Percentiles rank a stretch among this genome's conserved stretches.
phyloP scores from a whole-genome alignment of 2,888 invertebrate species.

The Latheticus oryzae region DNA sequence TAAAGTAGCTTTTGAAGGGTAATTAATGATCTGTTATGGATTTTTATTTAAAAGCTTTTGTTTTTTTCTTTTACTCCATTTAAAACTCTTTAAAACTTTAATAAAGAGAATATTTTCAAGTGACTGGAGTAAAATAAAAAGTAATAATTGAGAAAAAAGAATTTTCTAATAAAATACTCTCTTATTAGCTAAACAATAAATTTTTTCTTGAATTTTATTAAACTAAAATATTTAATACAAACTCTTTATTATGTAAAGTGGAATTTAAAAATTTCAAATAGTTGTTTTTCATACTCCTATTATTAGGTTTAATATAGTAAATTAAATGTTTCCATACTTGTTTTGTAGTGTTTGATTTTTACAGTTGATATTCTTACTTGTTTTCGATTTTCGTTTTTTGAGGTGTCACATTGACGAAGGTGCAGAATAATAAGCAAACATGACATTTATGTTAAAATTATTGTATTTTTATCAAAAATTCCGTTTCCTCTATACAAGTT shows the following conservation, averaged over 20 bases:
- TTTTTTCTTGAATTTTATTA: constrained; percentile 12
- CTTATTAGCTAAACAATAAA: too few species aligned
- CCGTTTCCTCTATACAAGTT: constrained; percentile 2
- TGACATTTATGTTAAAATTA: constrained; percentile 4
- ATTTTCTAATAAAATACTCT: constrained; percentile 16
- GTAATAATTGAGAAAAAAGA: constrained; percentile 12
- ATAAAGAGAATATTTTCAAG: constrained; percentile 9
- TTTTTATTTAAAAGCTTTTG: constrained; percentile 10
- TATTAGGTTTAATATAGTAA: too few species aligned
- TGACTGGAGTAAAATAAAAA: constrained; percentile 4
- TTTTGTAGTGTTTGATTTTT: too few species aligned
- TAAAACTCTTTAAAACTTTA: constrained; percentile 6
- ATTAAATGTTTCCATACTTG: too few species aligned
- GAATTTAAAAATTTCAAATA: too few species aligned
- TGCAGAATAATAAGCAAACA: constrained; percentile 2
- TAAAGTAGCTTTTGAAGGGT: not conserved
- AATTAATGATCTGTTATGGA: constrained; percentile 7
- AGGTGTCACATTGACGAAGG: constrained; percentile 9
- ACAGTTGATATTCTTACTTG: too few species aligned
- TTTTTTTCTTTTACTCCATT: not conserved
- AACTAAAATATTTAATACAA: constrained; percentile 15
- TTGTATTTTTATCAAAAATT: constrained; percentile 18
- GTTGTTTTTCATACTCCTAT: too few species aligned
- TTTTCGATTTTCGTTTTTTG: too few species aligned
- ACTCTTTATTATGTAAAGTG: constrained; percentile 25